A percentile compares a stretch with the other conserved stretches of the same genome.
Conservation (phyloP, 2,113 vertebrate genomes). For the Micromys minutus region DNA sequence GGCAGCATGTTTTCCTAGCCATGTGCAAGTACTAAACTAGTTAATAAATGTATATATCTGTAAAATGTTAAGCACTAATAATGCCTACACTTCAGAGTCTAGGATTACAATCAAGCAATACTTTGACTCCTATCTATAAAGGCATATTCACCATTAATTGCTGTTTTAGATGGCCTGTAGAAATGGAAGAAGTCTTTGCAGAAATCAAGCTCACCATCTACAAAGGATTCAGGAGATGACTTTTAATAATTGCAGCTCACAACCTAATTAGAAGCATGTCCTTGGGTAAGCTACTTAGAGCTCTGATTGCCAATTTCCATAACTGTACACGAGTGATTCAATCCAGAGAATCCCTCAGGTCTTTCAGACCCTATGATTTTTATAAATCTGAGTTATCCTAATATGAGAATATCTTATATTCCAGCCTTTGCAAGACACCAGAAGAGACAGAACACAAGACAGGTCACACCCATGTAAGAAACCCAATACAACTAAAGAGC, state of each 20-base stretch:
- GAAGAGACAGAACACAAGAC: background rate
- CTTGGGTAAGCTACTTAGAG: constrained; percentile 36
- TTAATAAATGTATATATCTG: background rate
- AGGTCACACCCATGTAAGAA: background rate
- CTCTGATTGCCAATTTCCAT: constrained; percentile 52
- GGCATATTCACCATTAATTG: background rate
- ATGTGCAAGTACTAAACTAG: background rate
- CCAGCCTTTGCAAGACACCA: background rate
- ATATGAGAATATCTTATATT: background rate
- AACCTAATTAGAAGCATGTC: constrained; percentile 44
- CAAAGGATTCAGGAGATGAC: background rate
- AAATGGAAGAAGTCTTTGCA: constrained; percentile 27
- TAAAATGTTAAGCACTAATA: background rate
- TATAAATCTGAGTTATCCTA: background rate
- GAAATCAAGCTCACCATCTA: constrained; percentile 38
- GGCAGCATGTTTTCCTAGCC: background rate
- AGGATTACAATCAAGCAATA: background rate
- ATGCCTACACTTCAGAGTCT: background rate
- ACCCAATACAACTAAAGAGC: background rate
- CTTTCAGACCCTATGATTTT: constrained; percentile 1
- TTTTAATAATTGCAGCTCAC: background rate
- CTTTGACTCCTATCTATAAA: background rate
- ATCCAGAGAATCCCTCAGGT: background rate
- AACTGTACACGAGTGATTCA: constrained; percentile 41
- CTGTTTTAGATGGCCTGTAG: background rate